These are phyloP conservation scores for Sinonovacula constricta DNA, from an alignment of 1,140 invertebrate genomes.

Conservation along the genomic window DNA sequence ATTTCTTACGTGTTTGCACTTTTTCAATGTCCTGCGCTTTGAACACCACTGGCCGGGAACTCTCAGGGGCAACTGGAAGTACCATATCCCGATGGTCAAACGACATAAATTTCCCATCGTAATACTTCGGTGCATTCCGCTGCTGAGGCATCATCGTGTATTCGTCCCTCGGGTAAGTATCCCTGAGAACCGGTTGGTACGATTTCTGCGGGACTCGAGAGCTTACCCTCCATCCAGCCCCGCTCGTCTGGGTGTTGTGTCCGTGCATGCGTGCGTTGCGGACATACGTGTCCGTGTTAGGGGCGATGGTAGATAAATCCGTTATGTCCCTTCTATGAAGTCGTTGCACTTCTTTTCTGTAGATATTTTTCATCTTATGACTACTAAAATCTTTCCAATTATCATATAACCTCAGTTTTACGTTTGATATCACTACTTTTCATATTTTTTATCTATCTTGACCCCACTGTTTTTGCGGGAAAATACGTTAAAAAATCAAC, in stretches of 20 bases:
- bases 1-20: slow-evolving; percentile 51
- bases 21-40: slow-evolving; percentile 42
- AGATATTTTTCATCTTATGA: no score
- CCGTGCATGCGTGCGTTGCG: slow-evolving; percentile 31
- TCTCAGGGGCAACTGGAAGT: slow-evolving; percentile 1
- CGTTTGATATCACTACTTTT: no score
- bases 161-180: slow-evolving; percentile 41
- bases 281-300: slow-evolving; percentile 27
- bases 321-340: neutral
- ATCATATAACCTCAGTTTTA: no score
- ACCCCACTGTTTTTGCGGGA: no score
- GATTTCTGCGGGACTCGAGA: slow-evolving; percentile 14
- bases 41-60: slow-evolving; percentile 32
- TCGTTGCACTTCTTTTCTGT: no score
- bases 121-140: slow-evolving; percentile 36
- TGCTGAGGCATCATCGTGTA: slow-evolving; percentile 47
- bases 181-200: slow-evolving; percentile 25
- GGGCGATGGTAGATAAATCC: slow-evolving; percentile 16
- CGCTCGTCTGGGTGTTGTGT: neutral
- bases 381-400: no score
- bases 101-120: slow-evolving; percentile 37
- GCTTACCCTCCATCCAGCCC: slow-evolving; percentile 27
- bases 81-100: slow-evolving; percentile 29
- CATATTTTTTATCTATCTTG: no score
- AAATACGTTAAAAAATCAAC: no score